Evolutionary conservation across 64 coral and sea anemone species (phyloP), one percentile per base, ranked within the genome.

Genomic region (Anthopleura sola): DNA sequence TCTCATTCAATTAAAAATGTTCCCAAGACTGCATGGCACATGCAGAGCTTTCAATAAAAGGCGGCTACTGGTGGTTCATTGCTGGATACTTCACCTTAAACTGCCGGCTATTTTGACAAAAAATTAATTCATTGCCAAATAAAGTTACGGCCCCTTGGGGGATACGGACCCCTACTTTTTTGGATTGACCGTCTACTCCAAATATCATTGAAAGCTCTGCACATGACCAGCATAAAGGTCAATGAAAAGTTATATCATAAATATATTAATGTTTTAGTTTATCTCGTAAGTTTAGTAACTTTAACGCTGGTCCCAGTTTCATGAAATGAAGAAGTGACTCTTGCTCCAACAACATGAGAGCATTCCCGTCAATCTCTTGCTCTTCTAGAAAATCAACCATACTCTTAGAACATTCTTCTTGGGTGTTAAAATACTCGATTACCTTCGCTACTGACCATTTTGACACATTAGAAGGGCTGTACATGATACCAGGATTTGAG

Each of bases 311-410:
- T 11, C 89, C 89, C 40, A 91, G 75, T 33, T 91, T 91, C 74
- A 91, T 26, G 39, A 86, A 91, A 17, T 85, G 76, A 24, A 91
- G 51, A 9, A 91, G 74, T 36, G 89, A 86, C 6, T 86, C 84
- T 39, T 85, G 56, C 47, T 91, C 85, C 38, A 91, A 54, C 26
- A 91, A 60, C 83, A 91, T 37, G 34, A 91, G 32, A 0, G 89
- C 89, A 55, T 85, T 91, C 20, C 89, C 89, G 38, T 91, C 84
- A 75, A 91, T 91, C 46, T 91, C 89, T 82, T 91, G 83, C 40
- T 86, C 89, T 54, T 91, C 75, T 80, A 91, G 54, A 31, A 91
- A 91, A 57, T 55, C 89, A n/a, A 85, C 83, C 68, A 86, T 86
- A 29, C 58, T 83, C 32, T 58, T 78, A 81, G 83, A 86, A 37